Percentiles rank a stretch among this genome's conserved stretches.
Evolutionary conservation across 2,113 vertebrate species (phyloP).

Genomic region (Sarotherodon lohbergeri): DNA sequence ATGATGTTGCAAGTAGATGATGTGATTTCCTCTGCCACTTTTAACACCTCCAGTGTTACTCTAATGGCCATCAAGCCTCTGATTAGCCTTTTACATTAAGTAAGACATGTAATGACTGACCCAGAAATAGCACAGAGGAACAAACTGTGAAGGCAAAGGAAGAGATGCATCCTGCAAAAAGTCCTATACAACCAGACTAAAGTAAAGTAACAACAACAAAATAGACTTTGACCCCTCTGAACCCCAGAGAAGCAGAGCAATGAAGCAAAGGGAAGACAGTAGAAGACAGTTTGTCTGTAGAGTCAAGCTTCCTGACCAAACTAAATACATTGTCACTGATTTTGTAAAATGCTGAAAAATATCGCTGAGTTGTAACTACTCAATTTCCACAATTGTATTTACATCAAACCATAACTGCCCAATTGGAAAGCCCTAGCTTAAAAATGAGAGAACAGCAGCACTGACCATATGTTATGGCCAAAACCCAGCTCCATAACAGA

Average conservation of each 20-base stretch:
- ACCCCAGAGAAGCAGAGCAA: background rate
- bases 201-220: background rate
- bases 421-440: background rate
- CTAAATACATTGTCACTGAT: background rate
- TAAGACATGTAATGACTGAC: background rate
- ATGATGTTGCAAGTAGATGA: background rate
- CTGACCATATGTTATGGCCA: slow-evolving; percentile 27
- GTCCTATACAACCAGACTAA: background rate
- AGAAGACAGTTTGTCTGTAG: background rate
- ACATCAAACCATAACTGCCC: background rate
- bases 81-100: background rate
- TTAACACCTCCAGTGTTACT: background rate
- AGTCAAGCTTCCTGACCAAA: background rate
- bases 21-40: background rate
- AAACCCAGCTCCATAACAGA: background rate
- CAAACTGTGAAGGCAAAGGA: background rate
- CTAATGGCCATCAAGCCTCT: background rate
- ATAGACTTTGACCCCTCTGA: background rate
- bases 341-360: background rate
- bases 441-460: background rate
- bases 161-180: background rate
- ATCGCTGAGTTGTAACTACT: background rate
- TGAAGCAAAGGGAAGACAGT: background rate
- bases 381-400: background rate
- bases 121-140: background rate